phyloP scores from a whole-genome alignment of 2,113 vertebrate genomes.

The Talpa occidentalis region DNA sequence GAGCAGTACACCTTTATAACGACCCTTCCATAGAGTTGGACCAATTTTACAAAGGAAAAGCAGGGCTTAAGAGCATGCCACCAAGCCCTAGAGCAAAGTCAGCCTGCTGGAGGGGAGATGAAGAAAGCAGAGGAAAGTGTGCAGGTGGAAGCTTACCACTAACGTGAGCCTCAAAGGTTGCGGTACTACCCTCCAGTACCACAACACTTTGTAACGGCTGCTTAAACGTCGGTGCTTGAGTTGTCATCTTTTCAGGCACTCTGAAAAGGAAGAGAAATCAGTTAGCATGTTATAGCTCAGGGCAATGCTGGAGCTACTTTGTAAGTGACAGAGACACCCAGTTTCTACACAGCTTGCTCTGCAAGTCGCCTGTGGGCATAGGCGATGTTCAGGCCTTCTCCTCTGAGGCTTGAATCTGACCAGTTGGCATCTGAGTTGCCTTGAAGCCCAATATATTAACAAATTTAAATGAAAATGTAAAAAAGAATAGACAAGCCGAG shows the following conservation, averaged over 20 bases:
- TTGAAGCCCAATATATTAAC: not conserved
- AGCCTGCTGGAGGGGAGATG: not conserved
- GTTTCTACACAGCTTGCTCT: not conserved
- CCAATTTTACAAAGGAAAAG: slow-evolving; percentile 34
- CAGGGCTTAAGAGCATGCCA: not conserved
- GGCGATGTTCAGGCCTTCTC: not conserved
- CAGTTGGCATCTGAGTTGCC: not conserved
- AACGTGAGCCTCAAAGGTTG: slow-evolving; percentile 98
- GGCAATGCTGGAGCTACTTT: not conserved
- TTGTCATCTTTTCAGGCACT: slow-evolving; percentile 95
- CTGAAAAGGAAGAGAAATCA: slow-evolving; percentile 85
- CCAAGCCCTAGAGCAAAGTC: not conserved
- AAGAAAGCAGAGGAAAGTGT: not conserved
- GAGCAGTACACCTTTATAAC: not conserved
- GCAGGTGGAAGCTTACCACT: slow-evolving; percentile 91
- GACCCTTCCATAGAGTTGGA: not conserved
- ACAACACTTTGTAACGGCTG: slow-evolving; percentile 99
- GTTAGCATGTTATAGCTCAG: not conserved
- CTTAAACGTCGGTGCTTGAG: slow-evolving; percentile 96
- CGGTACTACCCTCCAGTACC: slow-evolving; percentile 99
- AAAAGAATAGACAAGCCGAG: not conserved
- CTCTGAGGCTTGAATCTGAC: not conserved
- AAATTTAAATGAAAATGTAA: not conserved
- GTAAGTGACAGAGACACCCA: not conserved
- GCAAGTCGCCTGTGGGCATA: not conserved